Evolutionary conservation across 2,888 invertebrate species (phyloP).

Genomic region (Caenorhabditis macrosperma): DNA sequence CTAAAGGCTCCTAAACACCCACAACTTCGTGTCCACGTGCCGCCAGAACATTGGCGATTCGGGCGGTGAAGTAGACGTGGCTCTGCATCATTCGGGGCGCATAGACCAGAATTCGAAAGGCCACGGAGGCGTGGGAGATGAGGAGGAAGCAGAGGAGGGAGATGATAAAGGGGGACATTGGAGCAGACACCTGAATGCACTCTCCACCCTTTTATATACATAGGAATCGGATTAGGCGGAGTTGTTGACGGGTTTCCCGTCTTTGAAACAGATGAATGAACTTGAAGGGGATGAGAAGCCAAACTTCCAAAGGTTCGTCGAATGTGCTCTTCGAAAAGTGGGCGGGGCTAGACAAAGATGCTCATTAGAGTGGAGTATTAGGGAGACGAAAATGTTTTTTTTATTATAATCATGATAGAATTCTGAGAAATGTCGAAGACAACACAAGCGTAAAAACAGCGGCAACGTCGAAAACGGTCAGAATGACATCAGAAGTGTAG

Average conservation of each 20-base stretch:
- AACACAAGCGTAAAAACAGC: neutral
- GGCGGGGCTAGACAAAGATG: conserved; percentile 9
- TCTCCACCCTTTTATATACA: neutral
- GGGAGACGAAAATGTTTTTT: conserved; percentile 19
- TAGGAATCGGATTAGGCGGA: conserved; percentile 42
- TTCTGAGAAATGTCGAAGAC: conserved; percentile 7
- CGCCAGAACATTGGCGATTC: conserved; percentile 62
- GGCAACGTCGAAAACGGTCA: neutral
- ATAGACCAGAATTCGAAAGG: conserved; percentile 61
- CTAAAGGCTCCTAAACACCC: neutral
- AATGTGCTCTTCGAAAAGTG: conserved; percentile 17
- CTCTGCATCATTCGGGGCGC: conserved; percentile 65
- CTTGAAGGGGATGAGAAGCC: no score
- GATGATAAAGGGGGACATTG: conserved; percentile 4
- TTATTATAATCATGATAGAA: neutral
- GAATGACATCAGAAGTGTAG: conserved; percentile 8
- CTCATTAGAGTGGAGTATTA: no score
- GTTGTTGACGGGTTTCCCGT: conserved; percentile 35
- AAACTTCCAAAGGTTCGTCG: neutral
- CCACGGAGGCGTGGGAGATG: neutral
- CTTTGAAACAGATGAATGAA: neutral
- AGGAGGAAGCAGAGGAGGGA: neutral
- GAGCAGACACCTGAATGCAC: conserved; percentile 31
- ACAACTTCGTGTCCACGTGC: conserved; percentile 66
- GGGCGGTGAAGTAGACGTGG: conserved; percentile 66